These are phyloP conservation scores for Embidobia sp. DNA, from an alignment of 2,888 invertebrate species.

Conservation along the genomic window DNA sequence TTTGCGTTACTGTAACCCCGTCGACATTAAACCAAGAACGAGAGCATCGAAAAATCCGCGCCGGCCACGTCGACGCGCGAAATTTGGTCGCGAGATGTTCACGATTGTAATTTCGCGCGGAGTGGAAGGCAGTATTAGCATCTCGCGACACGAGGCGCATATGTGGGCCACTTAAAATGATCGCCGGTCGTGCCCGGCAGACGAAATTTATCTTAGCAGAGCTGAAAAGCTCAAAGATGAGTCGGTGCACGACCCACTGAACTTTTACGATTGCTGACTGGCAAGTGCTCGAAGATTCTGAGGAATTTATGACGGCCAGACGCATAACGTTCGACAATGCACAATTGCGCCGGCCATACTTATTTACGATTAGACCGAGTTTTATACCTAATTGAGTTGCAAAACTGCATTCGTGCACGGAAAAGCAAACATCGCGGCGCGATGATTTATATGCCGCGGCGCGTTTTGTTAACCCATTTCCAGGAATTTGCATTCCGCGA, in stretches of 20 bases:
- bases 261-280: slow-evolving; percentile 57
- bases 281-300: slow-evolving; percentile 46
- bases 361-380: slow-evolving; percentile 38
- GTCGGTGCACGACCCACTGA: slow-evolving; percentile 49
- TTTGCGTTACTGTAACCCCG: too few species aligned
- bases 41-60: too few species aligned
- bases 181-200: slow-evolving; percentile 33
- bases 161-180: slow-evolving; percentile 59
- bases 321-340: slow-evolving; percentile 31
- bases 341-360: slow-evolving; percentile 5
- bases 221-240: slow-evolving; percentile 7
- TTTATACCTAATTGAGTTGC: slow-evolving; percentile 44
- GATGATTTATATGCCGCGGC: slow-evolving; percentile 28
- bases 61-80: not conserved
- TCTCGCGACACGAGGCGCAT: too few species aligned
- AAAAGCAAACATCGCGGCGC: slow-evolving; percentile 32
- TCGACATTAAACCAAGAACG: too few species aligned
- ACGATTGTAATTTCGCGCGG: slow-evolving; percentile 42
- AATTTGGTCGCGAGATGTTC: slow-evolving; percentile 18
- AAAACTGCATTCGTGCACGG: slow-evolving; percentile 17
- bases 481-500: slow-evolving; percentile 15
- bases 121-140: too few species aligned
- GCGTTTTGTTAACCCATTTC: slow-evolving; percentile 21
- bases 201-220: slow-evolving; percentile 2
- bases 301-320: slow-evolving; percentile 45